Evolutionary conservation across 2,888 invertebrate genomes (phyloP), one percentile per base, ranked within the genome.

Genomic region (Apamea crenata): DNA sequence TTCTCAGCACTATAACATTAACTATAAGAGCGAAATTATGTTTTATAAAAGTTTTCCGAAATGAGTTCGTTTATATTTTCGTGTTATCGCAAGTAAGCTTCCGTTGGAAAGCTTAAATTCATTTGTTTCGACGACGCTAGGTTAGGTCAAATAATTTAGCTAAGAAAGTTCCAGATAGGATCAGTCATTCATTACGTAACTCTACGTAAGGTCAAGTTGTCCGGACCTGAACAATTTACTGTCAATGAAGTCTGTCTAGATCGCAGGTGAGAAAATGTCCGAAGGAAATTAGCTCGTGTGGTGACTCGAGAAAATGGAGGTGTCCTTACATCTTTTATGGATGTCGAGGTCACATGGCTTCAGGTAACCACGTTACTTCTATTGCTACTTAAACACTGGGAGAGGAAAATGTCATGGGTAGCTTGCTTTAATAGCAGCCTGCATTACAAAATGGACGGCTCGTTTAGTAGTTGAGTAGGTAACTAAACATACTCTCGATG

Each of bases 251-350:
- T 71, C 53, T n/a, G 47, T 53, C 69, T 76, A 61, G 44, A 50
- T n/a, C 66, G 74, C 47, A 67, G 70, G 32, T 29, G 65, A 78
- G 74, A 68, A 73, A 84, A 77, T 77, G 56, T 70, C 72, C 25
- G 47, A 77, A 77, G 73, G 63, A 67, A 87, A 87, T 86, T 86
- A 79, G 76, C 59, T 76, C 67, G 50, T 21, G 68, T 21, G 68
- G 81, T 82, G 84, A 81, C 74, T 77, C 36, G 71, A 65, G 74
- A 72, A 77, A 82, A 85, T 69, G 68, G 50, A 72, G 72, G 53
- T 50, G 50, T 78, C n/a, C 36, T 66, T 47, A 69, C 63, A 29
- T 40, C 29, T 74, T 71, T 77, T 74, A 63, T 80, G 21, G 16
- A 61, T 44, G 36, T 63, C 14, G 21, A 63, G 63, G 74, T 56